These are phyloP conservation scores for Ispidina picta DNA, from an alignment of 2,797 vertebrate species.

Conservation along the genomic window DNA sequence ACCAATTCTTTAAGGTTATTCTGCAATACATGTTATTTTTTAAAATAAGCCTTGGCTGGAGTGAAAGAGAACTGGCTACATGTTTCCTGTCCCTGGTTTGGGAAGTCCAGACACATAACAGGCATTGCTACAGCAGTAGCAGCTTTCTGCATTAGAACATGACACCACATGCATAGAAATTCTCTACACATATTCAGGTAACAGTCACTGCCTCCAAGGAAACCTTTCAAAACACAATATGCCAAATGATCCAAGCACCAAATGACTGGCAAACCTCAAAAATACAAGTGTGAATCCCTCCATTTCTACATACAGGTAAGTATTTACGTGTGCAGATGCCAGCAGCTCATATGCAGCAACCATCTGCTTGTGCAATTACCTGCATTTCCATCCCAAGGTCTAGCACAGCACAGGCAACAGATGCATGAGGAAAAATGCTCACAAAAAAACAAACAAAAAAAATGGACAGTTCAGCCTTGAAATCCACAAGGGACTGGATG, in stretches of 20 bases:
- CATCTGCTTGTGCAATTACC: neutral
- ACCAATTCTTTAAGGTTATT: neutral
- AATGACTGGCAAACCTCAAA: neutral
- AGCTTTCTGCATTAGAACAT: neutral
- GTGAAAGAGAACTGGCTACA: neutral
- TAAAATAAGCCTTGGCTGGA: neutral
- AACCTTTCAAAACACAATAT: neutral
- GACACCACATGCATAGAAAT: neutral
- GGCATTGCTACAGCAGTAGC: neutral
- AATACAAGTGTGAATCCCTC: neutral
- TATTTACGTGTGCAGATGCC: neutral
- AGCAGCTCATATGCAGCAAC: neutral
- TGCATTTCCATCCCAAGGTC: neutral
- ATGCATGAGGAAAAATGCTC: neutral
- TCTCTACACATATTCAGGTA: neutral
- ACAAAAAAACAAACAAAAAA: neutral
- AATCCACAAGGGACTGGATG: neutral
- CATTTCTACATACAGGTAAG: neutral
- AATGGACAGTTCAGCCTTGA: neutral
- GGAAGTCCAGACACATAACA: neutral
- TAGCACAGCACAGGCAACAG: rapidly evolving
- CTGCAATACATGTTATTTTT: neutral
- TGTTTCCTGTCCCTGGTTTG: neutral
- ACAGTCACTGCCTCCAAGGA: neutral
- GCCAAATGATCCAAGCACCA: neutral